Conservation (phyloP, 1,140 invertebrate genomes). For the Pygmarrhopalites habei region DNA sequence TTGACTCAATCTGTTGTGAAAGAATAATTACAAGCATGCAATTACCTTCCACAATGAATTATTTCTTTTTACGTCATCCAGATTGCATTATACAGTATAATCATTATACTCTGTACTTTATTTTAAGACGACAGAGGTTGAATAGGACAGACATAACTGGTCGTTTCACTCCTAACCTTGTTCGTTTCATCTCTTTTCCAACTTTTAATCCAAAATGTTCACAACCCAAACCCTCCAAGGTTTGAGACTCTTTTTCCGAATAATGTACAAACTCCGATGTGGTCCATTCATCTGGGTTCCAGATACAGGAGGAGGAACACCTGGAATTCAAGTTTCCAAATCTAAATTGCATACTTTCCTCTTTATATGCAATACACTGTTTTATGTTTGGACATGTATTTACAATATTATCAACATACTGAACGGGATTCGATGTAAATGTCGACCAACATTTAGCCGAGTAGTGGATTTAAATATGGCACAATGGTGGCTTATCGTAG, state of each 20-base stretch:
- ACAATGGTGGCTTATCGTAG: neutral
- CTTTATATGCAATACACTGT: neutral
- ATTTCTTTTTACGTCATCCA: too few species aligned
- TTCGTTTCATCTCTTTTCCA: too few species aligned
- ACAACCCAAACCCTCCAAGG: neutral
- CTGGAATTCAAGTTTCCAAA: neutral
- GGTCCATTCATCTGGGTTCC: neutral
- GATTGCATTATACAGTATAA: too few species aligned
- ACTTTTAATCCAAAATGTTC: too few species aligned
- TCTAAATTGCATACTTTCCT: neutral
- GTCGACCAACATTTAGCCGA: neutral
- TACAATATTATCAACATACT: neutral
- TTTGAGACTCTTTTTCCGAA: neutral
- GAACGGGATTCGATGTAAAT: neutral
- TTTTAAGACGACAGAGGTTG: too few species aligned
- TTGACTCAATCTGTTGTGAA: too few species aligned
- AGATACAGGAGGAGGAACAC: neutral
- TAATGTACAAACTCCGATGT: neutral
- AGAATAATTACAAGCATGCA: too few species aligned
- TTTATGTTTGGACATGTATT: neutral
- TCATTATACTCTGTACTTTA: too few species aligned
- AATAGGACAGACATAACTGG: too few species aligned
- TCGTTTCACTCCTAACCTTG: too few species aligned
- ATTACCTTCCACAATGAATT: too few species aligned
- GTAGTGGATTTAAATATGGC: neutral